Conservation (phyloP, 2,888 invertebrate genomes). For the Yponomeuta plumbellus region DNA sequence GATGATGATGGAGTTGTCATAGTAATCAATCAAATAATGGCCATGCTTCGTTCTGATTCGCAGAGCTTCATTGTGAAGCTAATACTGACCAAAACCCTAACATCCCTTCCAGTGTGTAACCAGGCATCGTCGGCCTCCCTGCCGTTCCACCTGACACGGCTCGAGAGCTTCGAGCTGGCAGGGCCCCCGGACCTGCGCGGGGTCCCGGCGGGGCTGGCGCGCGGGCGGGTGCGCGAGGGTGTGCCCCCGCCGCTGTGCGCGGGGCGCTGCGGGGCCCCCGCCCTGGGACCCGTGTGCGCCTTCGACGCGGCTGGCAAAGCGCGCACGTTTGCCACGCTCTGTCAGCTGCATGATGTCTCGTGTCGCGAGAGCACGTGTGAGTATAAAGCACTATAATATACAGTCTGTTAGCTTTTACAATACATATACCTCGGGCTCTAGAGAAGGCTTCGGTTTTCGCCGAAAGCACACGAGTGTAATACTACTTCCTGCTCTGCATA, state of each 20-base stretch:
- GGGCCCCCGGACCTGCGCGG: slow-evolving; percentile 23
- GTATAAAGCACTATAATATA: too few relatives aligned
- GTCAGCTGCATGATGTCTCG: slow-evolving; percentile 73
- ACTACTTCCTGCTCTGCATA: too few relatives aligned
- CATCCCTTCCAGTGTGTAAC: slow-evolving; percentile 49
- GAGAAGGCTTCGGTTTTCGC: too few relatives aligned
- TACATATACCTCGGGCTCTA: too few relatives aligned
- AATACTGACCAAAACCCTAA: too few relatives aligned
- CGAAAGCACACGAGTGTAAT: too few relatives aligned
- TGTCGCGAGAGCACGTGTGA: slow-evolving; percentile 77
- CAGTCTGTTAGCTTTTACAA: too few relatives aligned
- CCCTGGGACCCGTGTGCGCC: slow-evolving; percentile 75
- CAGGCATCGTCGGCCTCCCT: slow-evolving; percentile 49
- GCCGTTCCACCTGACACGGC: slow-evolving; percentile 46
- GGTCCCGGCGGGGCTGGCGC: slow-evolving; percentile 38
- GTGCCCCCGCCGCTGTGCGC: slow-evolving; percentile 65
- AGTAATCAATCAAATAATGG: too few relatives aligned
- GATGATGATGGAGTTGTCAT: too few relatives aligned
- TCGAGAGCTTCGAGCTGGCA: slow-evolving; percentile 23
- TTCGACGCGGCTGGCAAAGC: slow-evolving; percentile 76
- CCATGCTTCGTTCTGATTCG: too few relatives aligned
- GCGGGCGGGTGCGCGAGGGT: slow-evolving; percentile 54
- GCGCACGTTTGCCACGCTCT: slow-evolving; percentile 74
- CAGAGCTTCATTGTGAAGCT: too few relatives aligned
- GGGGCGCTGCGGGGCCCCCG: slow-evolving; percentile 53